Evolutionary conservation across 2,888 invertebrate genomes (phyloP).

Genomic region (Drosophila nigricruria): DNA sequence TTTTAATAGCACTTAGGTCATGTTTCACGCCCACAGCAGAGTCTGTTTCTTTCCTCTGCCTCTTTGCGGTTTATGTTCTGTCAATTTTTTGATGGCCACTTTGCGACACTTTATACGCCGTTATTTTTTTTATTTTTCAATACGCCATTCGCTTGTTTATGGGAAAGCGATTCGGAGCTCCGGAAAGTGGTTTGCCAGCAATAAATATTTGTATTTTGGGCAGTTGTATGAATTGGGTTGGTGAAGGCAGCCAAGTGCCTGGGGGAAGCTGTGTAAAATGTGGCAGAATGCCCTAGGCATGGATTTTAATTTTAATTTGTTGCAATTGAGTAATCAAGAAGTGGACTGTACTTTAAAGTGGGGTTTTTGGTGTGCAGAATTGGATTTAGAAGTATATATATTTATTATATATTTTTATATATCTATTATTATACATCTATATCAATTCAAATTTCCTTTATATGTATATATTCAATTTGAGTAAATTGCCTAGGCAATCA

Average conservation of each 20-base stretch:
- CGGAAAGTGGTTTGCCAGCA: conserved; percentile 31
- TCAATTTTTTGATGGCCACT: conserved; percentile 72
- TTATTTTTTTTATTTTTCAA: conserved; percentile 40
- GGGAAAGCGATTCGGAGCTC: conserved; percentile 19
- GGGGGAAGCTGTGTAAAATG: not conserved
- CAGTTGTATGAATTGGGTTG: not conserved
- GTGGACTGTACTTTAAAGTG: not conserved
- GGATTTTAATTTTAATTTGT: not conserved
- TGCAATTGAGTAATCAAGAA: not conserved
- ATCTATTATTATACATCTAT: not conserved
- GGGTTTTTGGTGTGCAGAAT: not conserved
- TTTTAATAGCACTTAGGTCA: conserved; percentile 50
- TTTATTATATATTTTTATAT: not conserved
- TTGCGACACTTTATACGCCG: conserved; percentile 55
- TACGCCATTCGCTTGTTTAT: conserved; percentile 45
- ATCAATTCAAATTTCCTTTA: not conserved
- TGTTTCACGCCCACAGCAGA: conserved; percentile 7
- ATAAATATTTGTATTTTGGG: conserved; percentile 12
- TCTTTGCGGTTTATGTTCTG: conserved; percentile 34
- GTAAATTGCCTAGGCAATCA: not conserved
- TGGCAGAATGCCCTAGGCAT: not conserved
- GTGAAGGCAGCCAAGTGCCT: not conserved
- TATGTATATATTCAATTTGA: not conserved
- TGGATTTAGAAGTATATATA: not conserved
- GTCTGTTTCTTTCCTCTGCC: not conserved